Percentiles rank a stretch among this genome's conserved stretches.
These are phyloP conservation scores for Chaetops frenatus DNA, from an alignment of 2,113 vertebrate species.

Conservation along the genomic window DNA sequence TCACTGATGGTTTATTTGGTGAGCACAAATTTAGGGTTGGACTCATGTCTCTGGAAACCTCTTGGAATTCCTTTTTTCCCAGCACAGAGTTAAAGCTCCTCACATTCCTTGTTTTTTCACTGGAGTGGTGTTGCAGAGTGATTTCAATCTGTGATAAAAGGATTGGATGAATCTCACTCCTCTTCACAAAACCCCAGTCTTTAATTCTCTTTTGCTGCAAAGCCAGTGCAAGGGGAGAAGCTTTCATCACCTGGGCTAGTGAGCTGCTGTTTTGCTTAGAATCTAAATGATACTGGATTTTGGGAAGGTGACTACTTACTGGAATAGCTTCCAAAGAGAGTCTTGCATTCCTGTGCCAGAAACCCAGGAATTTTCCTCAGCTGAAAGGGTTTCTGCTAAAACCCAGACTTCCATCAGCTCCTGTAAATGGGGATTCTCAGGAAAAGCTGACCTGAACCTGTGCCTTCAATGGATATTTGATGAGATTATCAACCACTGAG, in stretches of 20 bases:
- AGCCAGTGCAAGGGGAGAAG: background rate
- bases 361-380: background rate
- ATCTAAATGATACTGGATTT: background rate
- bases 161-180: background rate
- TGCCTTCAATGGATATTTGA: background rate
- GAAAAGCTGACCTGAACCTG: background rate
- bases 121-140: background rate
- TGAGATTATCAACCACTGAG: background rate
- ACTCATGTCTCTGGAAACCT: background rate
- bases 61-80: background rate
- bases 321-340: background rate
- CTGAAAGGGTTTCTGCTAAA: background rate
- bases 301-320: background rate
- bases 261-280: background rate
- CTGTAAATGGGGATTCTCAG: background rate
- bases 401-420: background rate
- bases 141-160: background rate
- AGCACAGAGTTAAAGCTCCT: background rate
- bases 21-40: background rate
- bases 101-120: background rate
- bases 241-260: background rate
- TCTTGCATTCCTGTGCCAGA: background rate
- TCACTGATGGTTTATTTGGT: background rate
- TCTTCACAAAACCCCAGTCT: background rate
- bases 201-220: background rate